Base-by-base conservation (phyloP, 1,140 invertebrate genomes). In the Micrasema minimum region DNA sequence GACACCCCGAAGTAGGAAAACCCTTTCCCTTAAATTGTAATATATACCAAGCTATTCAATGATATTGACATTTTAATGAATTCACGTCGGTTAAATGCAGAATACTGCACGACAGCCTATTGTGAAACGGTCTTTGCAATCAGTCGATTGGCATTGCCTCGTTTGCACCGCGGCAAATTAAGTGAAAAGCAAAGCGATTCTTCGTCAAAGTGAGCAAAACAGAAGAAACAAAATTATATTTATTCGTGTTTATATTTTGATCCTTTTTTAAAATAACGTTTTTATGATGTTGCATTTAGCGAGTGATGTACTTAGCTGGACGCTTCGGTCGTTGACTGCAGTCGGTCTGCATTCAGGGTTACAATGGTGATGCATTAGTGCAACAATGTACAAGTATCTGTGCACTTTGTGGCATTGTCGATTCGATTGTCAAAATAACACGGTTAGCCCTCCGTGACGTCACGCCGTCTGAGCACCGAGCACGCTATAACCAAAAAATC, bases 311-410 rank as follows among this genome's bases (percentile, higher is more conserved):
- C 35, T 18, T n/a, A 69, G 66, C 41, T 66, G 62, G 70, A 64
- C 45, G 66, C 61, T 41, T 46, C 48, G 70, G 64, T 72, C 70
- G 65, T 67, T 72, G 70, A 72, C 70, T 67, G 23, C 48, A 41
- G 12, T n/a, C 70, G 53, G 31, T 26, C 65, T 16, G 48, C 70
- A 4, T 61, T 72, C 70, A 72, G 70, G 64, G 70, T 72, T 72
- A 72, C 70, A 64, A 23, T 64, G 18, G 22, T 64, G 45, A 23
- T 64, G 59, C 22, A 48, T 35, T 10, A 46, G 59, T 46, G 41
- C 59, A 62, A 43, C 14, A 45, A 20, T 68, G 38, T 41, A 23
- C 22, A n/a, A 18, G 51, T 3, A 55, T 46, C 43, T 22, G 20
- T 41, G 38, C 46, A 51, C 12, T 66, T 66, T 64, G 12, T 64